phyloP scores from a whole-genome alignment of 2,888 invertebrate genomes.

The Drosophila meridiana region DNA sequence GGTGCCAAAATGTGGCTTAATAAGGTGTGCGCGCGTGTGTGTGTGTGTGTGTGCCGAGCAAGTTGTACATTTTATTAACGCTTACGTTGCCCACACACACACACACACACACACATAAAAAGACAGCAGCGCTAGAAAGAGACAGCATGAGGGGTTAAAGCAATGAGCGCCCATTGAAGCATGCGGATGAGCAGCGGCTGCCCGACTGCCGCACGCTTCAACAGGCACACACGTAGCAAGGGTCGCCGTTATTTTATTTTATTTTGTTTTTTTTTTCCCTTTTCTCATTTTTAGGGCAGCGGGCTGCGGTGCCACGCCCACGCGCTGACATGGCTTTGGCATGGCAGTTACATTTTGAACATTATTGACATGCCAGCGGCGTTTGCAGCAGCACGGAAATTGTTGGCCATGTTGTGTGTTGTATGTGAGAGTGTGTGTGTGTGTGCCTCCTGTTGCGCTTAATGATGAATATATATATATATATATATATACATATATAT shows the following conservation, averaged over 20 bases:
- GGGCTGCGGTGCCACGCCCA: conserved; percentile 36
- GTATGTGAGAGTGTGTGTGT: conserved; percentile 9
- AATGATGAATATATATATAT: conserved; percentile 60
- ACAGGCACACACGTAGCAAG: conserved; percentile 50
- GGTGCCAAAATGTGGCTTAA: conserved; percentile 62
- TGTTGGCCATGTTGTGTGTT: conserved; percentile 42
- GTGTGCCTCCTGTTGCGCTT: conserved; percentile 72
- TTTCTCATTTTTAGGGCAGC: not conserved
- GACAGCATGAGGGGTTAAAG: conserved; percentile 12
- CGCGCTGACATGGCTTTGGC: conserved; percentile 38
- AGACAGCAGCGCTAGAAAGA: conserved; percentile 8
- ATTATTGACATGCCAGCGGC: conserved; percentile 79
- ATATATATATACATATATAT: not conserved
- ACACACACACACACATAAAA: not conserved
- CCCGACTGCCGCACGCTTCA: conserved; percentile 63
- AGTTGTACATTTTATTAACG: conserved; percentile 64
- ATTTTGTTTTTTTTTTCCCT: not conserved
- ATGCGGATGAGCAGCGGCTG: conserved; percentile 65
- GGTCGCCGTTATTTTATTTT: conserved; percentile 8
- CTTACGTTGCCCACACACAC: conserved; percentile 41
- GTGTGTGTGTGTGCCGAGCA: conserved; percentile 38
- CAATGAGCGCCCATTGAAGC: conserved; percentile 64
- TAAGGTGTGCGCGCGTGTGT: conserved; percentile 36
- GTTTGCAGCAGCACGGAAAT: conserved; percentile 69
- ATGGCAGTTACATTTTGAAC: conserved; percentile 73